Base-by-base conservation (phyloP, 2,113 vertebrate species). In the Nannobrachium achirus region DNA sequence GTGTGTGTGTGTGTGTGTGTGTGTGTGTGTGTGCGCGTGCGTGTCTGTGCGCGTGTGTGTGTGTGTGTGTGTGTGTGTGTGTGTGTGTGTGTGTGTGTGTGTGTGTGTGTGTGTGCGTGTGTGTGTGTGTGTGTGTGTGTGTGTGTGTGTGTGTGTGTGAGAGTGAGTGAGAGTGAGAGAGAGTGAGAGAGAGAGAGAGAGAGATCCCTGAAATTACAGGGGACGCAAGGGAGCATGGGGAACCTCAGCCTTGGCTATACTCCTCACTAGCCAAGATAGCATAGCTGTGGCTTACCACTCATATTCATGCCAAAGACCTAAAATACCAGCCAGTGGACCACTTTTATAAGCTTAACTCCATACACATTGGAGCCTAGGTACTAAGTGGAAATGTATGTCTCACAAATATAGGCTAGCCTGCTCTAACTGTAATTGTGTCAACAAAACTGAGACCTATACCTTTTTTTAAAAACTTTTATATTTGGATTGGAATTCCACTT, bases 121-220 rank as follows among this genome's bases (percentile, higher is more conserved):
- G 50, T 88, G 71, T 81, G 68, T 48, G 57, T 82, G 46, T 78
- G 75, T 88, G 73, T 78, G 63, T 76, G 58, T 60, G 58, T 60
- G 51, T 56, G 39, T 68, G 14, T 59, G 42, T 69, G 71, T 66
- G 62, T 51, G 48, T 66, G 46, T 64, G 46, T 60, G 73, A 68
- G 69, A 59, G 48, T 61, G 62, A 65, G 52, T 70, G 74, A 66
- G 62, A 70, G 61, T 71, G 70, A 78, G 59, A 71, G 25, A 52
- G 68, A 72, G 78, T 76, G 63, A 64, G 68, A 79, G 67, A 62
- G 45, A 56, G 60, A 74, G 66, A 67, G 71, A 73, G 81, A 72
- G 71, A 75, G 71, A 82, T 90, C 82, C 79, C 76, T 81, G 69
- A 88, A 91, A 91, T 92, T 92, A 91, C 88, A 90, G 91, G 86